Percentiles rank a stretch among this genome's conserved stretches.
Evolutionary conservation across 35 echinoderm and acorn worm species (phyloP).

Genomic region (Heliocidaris erythrogramma): DNA sequence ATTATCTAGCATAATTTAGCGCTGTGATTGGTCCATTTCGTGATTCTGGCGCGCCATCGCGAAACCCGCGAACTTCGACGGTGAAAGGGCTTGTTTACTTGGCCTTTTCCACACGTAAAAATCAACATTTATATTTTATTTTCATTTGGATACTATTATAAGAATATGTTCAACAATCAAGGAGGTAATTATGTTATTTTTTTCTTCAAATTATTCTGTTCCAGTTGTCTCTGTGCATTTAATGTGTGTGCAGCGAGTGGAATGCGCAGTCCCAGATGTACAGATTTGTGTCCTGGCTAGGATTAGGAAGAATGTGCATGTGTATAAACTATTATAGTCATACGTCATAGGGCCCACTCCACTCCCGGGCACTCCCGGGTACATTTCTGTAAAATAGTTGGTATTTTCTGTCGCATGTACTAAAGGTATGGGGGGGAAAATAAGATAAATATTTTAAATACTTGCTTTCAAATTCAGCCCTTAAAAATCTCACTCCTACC

Average conservation of each 20-base stretch:
- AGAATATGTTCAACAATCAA: background rate
- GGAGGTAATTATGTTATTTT: background rate
- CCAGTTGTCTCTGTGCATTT: background rate
- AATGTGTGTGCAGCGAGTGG: background rate
- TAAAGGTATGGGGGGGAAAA: too few relatives aligned
- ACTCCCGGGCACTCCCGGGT: too few relatives aligned
- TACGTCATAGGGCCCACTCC: too few relatives aligned
- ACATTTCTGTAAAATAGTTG: too few relatives aligned
- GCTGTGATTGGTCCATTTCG: constrained; percentile 1
- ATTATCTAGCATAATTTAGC: background rate
- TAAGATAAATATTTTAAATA: too few relatives aligned
- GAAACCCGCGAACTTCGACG: background rate
- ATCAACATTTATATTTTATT: background rate
- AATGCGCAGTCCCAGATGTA: too few relatives aligned
- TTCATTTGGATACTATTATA: background rate
- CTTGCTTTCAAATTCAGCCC: too few relatives aligned
- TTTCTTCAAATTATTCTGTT: background rate
- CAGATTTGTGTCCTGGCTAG: too few relatives aligned
- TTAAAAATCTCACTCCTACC: too few relatives aligned
- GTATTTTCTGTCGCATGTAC: too few relatives aligned
- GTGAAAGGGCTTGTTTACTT: background rate
- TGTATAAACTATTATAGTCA: too few relatives aligned
- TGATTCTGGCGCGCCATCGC: constrained; percentile 21
- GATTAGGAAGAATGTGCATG: too few relatives aligned
- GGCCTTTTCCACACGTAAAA: background rate